Evolutionary conservation across 2,888 invertebrate genomes (phyloP).

Genomic region (Deroplatys truncata): DNA sequence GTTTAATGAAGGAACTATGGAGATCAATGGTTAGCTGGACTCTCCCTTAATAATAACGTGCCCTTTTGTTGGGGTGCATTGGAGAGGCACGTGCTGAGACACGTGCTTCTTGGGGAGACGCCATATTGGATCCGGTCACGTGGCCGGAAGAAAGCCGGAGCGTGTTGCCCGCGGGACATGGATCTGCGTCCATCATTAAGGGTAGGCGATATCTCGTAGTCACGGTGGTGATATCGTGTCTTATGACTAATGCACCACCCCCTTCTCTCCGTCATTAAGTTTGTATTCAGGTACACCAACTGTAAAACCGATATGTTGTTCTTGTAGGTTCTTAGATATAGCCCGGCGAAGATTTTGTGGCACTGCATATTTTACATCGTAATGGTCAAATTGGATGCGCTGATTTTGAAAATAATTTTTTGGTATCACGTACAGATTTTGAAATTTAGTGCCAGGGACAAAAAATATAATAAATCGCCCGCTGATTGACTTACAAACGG

Average conservation of each 20-base stretch:
- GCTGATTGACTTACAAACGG: no score
- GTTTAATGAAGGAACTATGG: not conserved
- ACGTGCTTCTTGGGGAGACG: slow-evolving; percentile 2
- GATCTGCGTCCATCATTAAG: slow-evolving; percentile 14
- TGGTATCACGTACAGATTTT: no score
- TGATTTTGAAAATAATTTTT: no score
- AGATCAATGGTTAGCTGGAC: no score
- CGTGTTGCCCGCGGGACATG: slow-evolving; percentile 8
- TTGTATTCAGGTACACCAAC: no score
- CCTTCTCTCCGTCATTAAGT: not conserved
- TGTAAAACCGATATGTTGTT: no score
- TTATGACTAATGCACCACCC: not conserved
- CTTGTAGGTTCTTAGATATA: no score
- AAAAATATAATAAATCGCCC: no score
- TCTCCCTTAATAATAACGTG: not conserved
- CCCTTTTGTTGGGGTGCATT: not conserved
- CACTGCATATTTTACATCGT: no score
- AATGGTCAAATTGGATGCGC: no score
- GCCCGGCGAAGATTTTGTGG: no score
- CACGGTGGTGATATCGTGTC: not conserved
- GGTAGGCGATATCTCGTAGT: not conserved
- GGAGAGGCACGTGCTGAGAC: not conserved
- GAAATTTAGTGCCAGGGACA: no score
- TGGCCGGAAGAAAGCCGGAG: slow-evolving; percentile 4
- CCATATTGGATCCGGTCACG: slow-evolving; percentile 17